Conservation (phyloP, 2,797 vertebrate species). For the Chloroceryle amazona region DNA sequence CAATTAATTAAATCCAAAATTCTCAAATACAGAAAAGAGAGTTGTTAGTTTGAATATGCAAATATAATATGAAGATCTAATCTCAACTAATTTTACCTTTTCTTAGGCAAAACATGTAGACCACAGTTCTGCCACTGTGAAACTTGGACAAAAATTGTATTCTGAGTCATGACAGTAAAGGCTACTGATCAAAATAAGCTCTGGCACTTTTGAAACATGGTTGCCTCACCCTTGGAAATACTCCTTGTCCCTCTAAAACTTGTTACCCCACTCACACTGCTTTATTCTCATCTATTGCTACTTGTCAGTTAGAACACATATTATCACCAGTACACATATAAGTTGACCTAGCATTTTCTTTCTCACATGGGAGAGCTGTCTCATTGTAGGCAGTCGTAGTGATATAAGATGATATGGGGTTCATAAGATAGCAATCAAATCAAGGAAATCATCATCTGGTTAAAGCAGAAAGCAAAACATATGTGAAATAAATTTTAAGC, state of each 20-base stretch:
- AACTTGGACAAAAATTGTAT: background rate
- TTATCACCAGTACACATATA: background rate
- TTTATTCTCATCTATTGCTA: background rate
- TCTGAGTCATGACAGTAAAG: background rate
- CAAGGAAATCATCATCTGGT: slow-evolving; percentile 8
- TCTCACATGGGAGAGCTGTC: background rate
- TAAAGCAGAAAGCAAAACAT: slow-evolving; percentile 40
- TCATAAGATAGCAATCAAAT: slow-evolving; percentile 8
- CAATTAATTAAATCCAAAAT: background rate
- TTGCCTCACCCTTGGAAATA: background rate
- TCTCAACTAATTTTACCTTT: background rate
- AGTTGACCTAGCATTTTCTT: background rate
- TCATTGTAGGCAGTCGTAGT: background rate
- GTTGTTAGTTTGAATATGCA: background rate
- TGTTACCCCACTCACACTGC: rapidly evolving
- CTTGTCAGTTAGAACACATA: background rate
- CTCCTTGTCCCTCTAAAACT: background rate
- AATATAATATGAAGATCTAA: background rate
- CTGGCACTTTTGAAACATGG: background rate
- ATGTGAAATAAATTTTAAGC: slow-evolving; percentile 42
- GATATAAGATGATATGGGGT: background rate
- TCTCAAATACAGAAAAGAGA: background rate
- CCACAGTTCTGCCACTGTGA: background rate
- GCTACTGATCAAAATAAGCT: background rate
- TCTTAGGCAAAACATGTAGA: background rate